Base-by-base conservation (phyloP, 2,888 invertebrate species). In the Mythimna vitellina region DNA sequence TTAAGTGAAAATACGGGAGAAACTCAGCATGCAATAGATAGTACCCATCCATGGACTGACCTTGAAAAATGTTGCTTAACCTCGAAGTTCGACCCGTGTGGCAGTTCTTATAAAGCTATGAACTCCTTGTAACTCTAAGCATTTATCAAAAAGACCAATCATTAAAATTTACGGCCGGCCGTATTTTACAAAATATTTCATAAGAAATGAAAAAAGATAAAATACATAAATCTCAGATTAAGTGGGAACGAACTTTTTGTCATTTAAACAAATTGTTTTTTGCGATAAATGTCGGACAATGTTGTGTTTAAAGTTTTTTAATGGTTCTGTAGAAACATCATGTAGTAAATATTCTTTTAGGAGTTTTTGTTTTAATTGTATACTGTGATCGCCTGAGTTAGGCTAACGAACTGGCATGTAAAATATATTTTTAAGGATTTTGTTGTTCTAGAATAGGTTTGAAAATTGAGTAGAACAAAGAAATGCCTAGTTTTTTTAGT, bases 221-320 rank as follows among this genome's bases (percentile, higher is more conserved):
- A 71, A 51, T 6, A 10, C 66, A 17, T 78, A 58, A 72, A 79
- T 79, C 65, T 42, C 1, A 7, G 20, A 64, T 22, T 35, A 79
- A 79, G 49, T 57, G 32, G 38, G 51, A 38, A 12, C 53, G 12
- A 79, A 73, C 42, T 65, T 67, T 64, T 73, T 73, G 74, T 73
- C 73, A 14, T 56, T 64, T 51, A 17, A 17, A 73, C 54, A 79
- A 79, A 67, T 79, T 79, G 62, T 63, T 67, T 73, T 78, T n/a
- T 20, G 0, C 9, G 42, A 67, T 35, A 38, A 56, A 73, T 61
- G 46, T 12, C 20, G 7, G 46, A 6, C 6, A 22, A 0, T 64
- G 14, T 46, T n/a, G 32, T 60, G 35, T 22, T 49, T 10, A 9
- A 51, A 29, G 0, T 49, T 46, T 14, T 5, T 51, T 46, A 46